Base-by-base conservation (phyloP, 2,113 vertebrate genomes). In the Beaufortia kweichowensis region DNA sequence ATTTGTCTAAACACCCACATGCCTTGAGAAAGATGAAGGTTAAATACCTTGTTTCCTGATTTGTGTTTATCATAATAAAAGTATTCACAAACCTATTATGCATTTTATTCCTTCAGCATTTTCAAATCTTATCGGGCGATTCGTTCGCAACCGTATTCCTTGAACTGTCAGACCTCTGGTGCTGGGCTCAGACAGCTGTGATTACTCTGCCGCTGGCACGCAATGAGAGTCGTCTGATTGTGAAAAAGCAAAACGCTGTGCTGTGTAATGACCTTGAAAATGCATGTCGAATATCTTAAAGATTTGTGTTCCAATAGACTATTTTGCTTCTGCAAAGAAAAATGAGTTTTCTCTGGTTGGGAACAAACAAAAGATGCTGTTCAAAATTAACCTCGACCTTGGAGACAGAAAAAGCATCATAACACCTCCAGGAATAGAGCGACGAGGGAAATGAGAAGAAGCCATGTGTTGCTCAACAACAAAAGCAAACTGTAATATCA, bases 101-200 rank as follows among this genome's bases (percentile, higher is more conserved):
- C 17, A 0, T 6, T 53, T 68, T 29, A 31, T 31, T 56, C 1
- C 2, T 8, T 1, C 29, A 70, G 29, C n/a, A 35, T 70, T 56
- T 70, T 33, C n/a, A 70, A 6, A 35, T 24, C 12, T 21, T 55
- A 56, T 7, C 0, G 6, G 29, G n/a, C 19, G 28, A 53, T 56
- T 55, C 5, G 1, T 55, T 55, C 66, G 0, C 66, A 55, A 28
- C 48, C 12, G 26, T 33, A 26, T 69, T 53, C 28, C 46, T 23
- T 55, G 66, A 69, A 69, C 66, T 55, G 28, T 55, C n/a, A 23
- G 67, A 12, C 48, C 67, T 70, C 23, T 35, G 5, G 8, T 1
- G 48, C 48, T 35, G 11, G 7, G 29, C n/a, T 55, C n/a, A 69
- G 67, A 56, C 67, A 35, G 48, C 67, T 35, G 48, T 70, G 67